phyloP scores from a whole-genome alignment of 2,797 vertebrate genomes.

The Hozukius guyotensis region DNA sequence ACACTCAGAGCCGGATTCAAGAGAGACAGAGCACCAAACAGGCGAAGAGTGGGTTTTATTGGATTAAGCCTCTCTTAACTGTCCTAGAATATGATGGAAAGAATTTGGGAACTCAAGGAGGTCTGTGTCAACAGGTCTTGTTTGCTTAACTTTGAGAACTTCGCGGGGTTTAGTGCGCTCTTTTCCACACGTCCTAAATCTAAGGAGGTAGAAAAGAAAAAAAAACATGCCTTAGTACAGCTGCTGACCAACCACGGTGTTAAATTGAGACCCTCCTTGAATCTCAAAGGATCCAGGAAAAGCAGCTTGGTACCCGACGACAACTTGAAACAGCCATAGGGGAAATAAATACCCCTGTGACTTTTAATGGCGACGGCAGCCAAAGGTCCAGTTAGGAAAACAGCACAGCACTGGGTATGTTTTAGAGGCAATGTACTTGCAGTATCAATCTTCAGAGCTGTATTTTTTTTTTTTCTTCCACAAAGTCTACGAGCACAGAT shows the following conservation, averaged over 20 bases:
- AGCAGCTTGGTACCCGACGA: constrained; percentile 50
- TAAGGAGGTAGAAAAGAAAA: constrained; percentile 28
- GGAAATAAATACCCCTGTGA: constrained; percentile 44
- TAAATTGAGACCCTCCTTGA: constrained; percentile 47
- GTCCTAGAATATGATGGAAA: constrained; percentile 73
- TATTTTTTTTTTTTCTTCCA: constrained; percentile 16
- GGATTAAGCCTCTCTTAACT: constrained; percentile 79
- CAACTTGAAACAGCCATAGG: constrained; percentile 31
- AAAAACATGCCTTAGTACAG: constrained; percentile 35
- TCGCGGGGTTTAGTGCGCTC: constrained; percentile 44
- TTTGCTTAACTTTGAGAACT: constrained; percentile 74
- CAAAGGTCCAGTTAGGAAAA: constrained; percentile 53
- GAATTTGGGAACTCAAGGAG: constrained; percentile 72
- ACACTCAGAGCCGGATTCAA: constrained; percentile 37
- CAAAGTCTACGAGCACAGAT: constrained; percentile 1
- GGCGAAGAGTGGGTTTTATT: constrained; percentile 68
- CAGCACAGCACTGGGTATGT: background rate
- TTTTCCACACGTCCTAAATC: constrained; percentile 54
- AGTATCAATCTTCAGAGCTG: constrained; percentile 21
- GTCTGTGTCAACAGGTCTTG: constrained; percentile 72
- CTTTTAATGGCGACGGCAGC: constrained; percentile 14
- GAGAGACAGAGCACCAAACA: constrained; percentile 56
- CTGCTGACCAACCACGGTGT: constrained; percentile 53
- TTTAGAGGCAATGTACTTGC: constrained; percentile 17
- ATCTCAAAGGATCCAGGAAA: constrained; percentile 36